phyloP scores from a whole-genome alignment of 2,797 vertebrate genomes.

The Chaetodon trifasciatus region DNA sequence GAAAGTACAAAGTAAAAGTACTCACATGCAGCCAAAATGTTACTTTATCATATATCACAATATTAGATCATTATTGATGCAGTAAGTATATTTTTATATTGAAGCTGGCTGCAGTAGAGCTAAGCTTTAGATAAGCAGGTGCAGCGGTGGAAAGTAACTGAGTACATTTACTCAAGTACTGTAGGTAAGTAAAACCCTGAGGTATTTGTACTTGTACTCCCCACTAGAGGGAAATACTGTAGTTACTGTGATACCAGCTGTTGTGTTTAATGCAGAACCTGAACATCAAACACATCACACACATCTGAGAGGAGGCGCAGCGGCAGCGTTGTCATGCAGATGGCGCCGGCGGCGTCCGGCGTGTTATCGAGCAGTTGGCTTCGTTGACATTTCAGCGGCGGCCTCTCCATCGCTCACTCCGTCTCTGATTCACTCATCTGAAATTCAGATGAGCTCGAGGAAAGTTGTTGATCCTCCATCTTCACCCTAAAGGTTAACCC shows the following conservation, averaged over 20 bases:
- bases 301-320: slow-evolving; percentile 23
- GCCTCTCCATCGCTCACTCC: slow-evolving; percentile 63
- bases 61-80: too few relatives aligned
- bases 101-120: too few relatives aligned
- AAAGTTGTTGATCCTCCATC: slow-evolving; percentile 45
- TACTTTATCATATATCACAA: too few relatives aligned
- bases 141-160: too few relatives aligned
- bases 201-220: too few relatives aligned
- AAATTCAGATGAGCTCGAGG: slow-evolving; percentile 67
- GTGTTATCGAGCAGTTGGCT: slow-evolving; percentile 72
- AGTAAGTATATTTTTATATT: too few relatives aligned
- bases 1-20: neutral
- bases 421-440: slow-evolving; percentile 72
- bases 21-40: neutral
- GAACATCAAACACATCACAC: neutral
- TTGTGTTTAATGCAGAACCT: neutral
- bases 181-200: too few relatives aligned
- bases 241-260: too few relatives aligned
- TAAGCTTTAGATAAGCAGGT: too few relatives aligned
- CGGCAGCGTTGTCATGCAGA: slow-evolving; percentile 57
- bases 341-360: slow-evolving; percentile 33
- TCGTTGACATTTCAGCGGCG: slow-evolving; percentile 75
- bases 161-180: too few relatives aligned
- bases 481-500: slow-evolving; percentile 32
- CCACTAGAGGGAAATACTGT: too few relatives aligned